These are phyloP conservation scores for Diachrysia chrysitis DNA, from an alignment of 2,888 invertebrate species.

Conservation along the genomic window DNA sequence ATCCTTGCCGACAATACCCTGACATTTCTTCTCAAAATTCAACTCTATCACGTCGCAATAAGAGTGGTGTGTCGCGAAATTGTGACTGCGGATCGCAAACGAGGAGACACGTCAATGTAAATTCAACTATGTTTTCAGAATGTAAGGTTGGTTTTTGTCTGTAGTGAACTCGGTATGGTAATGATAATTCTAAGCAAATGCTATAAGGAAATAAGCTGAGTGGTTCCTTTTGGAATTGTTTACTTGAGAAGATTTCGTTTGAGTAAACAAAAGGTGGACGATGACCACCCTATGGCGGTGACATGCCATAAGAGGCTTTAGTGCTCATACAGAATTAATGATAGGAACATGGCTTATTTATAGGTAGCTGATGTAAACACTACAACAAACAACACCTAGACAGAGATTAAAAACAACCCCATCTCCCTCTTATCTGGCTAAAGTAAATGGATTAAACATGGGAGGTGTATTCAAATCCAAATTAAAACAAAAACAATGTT, in stretches of 20 bases:
- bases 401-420: background rate
- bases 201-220: constrained; percentile 80
- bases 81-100: constrained; percentile 59
- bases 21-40: constrained; percentile 63
- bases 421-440: background rate
- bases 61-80: constrained; percentile 58
- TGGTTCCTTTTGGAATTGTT: constrained; percentile 75
- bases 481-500: too few relatives aligned
- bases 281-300: constrained; percentile 54
- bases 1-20: constrained; percentile 79
- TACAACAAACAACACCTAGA: background rate
- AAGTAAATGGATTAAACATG: background rate
- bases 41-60: constrained; percentile 67
- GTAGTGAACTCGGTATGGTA: constrained; percentile 69
- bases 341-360: constrained; percentile 12
- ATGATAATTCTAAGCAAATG: constrained; percentile 86
- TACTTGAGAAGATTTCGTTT: constrained; percentile 67
- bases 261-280: constrained; percentile 62
- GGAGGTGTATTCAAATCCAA: too few relatives aligned
- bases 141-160: constrained; percentile 65
- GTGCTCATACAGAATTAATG: constrained; percentile 20
- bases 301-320: constrained; percentile 30
- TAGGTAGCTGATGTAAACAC: constrained; percentile 8
- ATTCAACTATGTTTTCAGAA: constrained; percentile 68
- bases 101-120: constrained; percentile 59